Percentiles rank a stretch among this genome's conserved stretches.
Evolutionary conservation across 2,113 vertebrate species (phyloP).

Genomic region (Aythya baeri): DNA sequence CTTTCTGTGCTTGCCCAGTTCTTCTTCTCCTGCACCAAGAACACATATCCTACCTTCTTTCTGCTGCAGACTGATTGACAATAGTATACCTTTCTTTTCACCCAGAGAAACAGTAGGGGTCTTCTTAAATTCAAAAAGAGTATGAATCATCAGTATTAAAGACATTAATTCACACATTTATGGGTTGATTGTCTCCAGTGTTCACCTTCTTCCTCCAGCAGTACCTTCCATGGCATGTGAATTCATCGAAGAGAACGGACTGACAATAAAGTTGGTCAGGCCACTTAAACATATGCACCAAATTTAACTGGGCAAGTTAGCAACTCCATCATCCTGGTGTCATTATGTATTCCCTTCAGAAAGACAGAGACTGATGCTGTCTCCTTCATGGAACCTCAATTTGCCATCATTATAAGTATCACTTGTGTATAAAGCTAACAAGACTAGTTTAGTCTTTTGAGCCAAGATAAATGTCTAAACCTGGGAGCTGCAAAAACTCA

Average conservation of each 20-base stretch:
- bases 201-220: neutral
- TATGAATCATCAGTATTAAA: neutral
- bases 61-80: neutral
- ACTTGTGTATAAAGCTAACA: neutral
- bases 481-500: neutral
- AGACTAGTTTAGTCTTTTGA: neutral
- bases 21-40: neutral
- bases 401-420: neutral
- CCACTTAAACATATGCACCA: neutral
- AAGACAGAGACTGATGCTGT: neutral
- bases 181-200: neutral
- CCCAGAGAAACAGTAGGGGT: neutral
- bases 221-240: neutral
- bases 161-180: neutral
- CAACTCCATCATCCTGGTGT: neutral
- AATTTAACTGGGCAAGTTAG: neutral
- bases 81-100: neutral
- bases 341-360: neutral
- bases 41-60: neutral
- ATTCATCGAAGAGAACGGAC: neutral
- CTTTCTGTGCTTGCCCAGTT: neutral
- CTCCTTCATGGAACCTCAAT: neutral
- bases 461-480: neutral
- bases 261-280: neutral
- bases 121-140: neutral